Base-by-base conservation (phyloP, 2,888 invertebrate species). In the Drosophila multiciliata region DNA sequence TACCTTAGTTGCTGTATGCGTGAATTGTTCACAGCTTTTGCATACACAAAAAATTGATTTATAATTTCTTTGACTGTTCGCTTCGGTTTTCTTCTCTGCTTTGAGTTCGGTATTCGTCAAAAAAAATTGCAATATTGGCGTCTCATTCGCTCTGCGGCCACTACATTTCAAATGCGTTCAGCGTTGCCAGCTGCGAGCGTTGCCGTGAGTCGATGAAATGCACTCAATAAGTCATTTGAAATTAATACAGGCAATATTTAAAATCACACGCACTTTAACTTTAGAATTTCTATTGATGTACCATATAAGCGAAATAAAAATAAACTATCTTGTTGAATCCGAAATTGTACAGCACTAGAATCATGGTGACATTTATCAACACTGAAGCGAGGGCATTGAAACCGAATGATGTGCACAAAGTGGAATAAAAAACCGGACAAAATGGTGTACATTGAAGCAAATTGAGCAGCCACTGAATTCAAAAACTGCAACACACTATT, bases 41-140 rank as follows among this genome's bases (percentile, higher is more conserved):
- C 91, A 92, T 92, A 92, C 92, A 92, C 91, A 92, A 91, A 89
- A 91, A 91, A 92, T 92, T 91, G 91, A 92, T 91, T 91, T 91
- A 87, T 84, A 91, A 91, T 90, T 81, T 91, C 80, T 82, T 81
- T 78, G 70, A 74, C 78, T 80, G 74, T 50, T 85, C 81, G 91
- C 91, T 91, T 91, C 91, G 91, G 87, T 82, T 90, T 87, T 87
- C 62, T 80, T 53, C 59, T 80, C 78, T 81, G 73, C 81, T 90
- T 91, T 91, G 81, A 78, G 83, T 78, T 91, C 90, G 91, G 88
- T 82, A 77, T 91, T 90, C 88, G 76, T 70, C 38, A 67, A 67
- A 45, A 67, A 45, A 23, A 75, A 54, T 62, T 63, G 62, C 64
- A 66, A 61, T 89, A 89, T 58, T 29, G 70, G 36, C 77, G 33